Percentiles rank a stretch among this genome's conserved stretches.
phyloP scores from a whole-genome alignment of 1,140 invertebrate species.

The Drosophila pseudoobscura region DNA sequence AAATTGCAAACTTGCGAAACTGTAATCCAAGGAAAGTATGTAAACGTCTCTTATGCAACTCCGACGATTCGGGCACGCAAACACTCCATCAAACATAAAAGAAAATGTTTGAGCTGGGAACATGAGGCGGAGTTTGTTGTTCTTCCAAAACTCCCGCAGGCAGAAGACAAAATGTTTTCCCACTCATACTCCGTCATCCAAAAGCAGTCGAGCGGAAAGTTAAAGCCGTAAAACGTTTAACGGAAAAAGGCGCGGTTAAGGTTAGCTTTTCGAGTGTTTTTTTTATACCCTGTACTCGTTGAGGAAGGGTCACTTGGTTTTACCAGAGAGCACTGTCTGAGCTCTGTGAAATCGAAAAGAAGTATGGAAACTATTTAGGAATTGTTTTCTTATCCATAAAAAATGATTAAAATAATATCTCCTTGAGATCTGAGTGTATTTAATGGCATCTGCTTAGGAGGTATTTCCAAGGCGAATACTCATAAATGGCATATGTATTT shows the following conservation, averaged over 20 bases:
- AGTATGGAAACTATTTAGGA: too few relatives aligned
- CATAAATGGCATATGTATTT: not conserved
- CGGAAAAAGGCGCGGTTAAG: constrained; percentile 73
- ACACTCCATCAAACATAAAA: constrained; percentile 29
- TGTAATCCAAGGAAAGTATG: not conserved
- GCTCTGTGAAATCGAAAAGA: too few relatives aligned
- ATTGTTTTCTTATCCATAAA: too few relatives aligned
- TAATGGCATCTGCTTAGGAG: too few relatives aligned
- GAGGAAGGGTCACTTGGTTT: too few relatives aligned
- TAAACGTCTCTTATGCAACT: constrained; percentile 34
- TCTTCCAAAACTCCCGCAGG: not conserved
- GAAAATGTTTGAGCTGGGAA: constrained; percentile 26
- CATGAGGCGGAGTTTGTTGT: constrained; percentile 10
- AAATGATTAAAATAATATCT: too few relatives aligned
- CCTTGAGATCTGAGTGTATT: not conserved
- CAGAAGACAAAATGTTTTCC: too few relatives aligned
- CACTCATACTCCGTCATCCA: too few relatives aligned
- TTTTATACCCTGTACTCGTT: not conserved
- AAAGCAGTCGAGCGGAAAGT: constrained; percentile 53
- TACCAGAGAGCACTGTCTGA: too few relatives aligned
- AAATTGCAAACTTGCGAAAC: constrained; percentile 13
- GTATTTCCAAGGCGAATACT: too few relatives aligned
- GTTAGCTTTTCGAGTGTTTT: constrained; percentile 40
- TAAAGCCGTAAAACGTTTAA: constrained; percentile 66
- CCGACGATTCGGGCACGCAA: constrained; percentile 4